A percentile compares a stretch with the other conserved stretches of the same genome.
Evolutionary conservation across 2,888 invertebrate species (phyloP).

Genomic region (Ephialtes manifestator): DNA sequence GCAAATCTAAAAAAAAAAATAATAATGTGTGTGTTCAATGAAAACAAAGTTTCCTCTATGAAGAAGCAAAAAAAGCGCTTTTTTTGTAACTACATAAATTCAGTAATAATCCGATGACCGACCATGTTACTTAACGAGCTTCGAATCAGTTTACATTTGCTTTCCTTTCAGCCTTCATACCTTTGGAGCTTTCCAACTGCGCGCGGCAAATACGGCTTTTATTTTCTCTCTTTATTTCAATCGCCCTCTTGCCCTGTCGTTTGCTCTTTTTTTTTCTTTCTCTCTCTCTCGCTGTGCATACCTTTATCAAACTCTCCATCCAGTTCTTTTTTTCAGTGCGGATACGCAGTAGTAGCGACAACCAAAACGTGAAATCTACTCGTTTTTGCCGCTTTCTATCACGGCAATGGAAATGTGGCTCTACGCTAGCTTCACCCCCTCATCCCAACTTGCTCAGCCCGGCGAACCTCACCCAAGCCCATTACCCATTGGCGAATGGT

Average conservation of each 20-base stretch:
- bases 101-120: constrained; percentile 52
- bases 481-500: constrained; percentile 69
- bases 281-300: neutral
- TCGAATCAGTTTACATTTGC: constrained; percentile 71
- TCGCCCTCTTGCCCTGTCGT: constrained; percentile 20
- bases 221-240: constrained; percentile 61
- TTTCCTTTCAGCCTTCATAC: constrained; percentile 64
- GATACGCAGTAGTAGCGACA: constrained; percentile 51
- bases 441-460: constrained; percentile 7
- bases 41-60: no score
- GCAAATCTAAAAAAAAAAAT: no score
- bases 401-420: constrained; percentile 22
- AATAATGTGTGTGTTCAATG: no score
- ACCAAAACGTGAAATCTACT: constrained; percentile 67
- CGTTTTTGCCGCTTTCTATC: constrained; percentile 26
- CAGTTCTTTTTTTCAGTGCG: constrained; percentile 43
- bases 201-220: constrained; percentile 48
- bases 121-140: constrained; percentile 71
- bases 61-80: no score
- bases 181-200: constrained; percentile 52
- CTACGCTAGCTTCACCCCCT: constrained; percentile 22
- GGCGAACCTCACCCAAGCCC: constrained; percentile 49
- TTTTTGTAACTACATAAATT: neutral
- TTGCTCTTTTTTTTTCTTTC: neutral
- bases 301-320: constrained; percentile 28